phyloP scores from a whole-genome alignment of 1,140 invertebrate genomes.

The Diorhabda elongata region DNA sequence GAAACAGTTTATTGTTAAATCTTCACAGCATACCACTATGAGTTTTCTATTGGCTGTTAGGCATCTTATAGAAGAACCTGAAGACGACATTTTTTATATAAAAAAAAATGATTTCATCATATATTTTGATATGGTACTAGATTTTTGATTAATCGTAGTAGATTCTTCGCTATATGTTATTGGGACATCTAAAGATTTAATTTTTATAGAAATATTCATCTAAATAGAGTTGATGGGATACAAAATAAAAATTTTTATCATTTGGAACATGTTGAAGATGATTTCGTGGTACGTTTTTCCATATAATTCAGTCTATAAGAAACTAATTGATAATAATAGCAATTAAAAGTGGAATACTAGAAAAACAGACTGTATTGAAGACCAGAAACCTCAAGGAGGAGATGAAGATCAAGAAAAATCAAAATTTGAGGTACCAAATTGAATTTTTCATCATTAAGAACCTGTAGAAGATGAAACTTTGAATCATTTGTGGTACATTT shows the following conservation, averaged over 20 bases:
- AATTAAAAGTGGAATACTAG: neutral
- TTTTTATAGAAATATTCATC: too few species aligned
- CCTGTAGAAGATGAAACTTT: slow-evolving; percentile 46
- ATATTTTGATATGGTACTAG: too few species aligned
- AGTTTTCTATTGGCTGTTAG: slow-evolving; percentile 37
- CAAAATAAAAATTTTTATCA: too few species aligned
- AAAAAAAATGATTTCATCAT: neutral
- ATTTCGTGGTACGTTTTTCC: slow-evolving; percentile 86
- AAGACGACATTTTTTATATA: slow-evolving; percentile 21
- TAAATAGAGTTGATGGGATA: too few species aligned
- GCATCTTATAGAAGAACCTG: slow-evolving; percentile 43
- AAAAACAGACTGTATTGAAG: slow-evolving; percentile 8
- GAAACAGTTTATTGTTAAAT: slow-evolving; percentile 42
- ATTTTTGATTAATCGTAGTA: too few species aligned
- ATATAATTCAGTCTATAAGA: slow-evolving; percentile 66
- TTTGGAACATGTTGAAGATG: slow-evolving; percentile 50
- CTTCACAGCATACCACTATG: slow-evolving; percentile 44
- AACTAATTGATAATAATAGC: neutral
- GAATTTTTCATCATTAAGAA: too few species aligned
- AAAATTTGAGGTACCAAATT: too few species aligned
- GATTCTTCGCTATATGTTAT: too few species aligned
- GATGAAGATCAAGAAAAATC: too few species aligned
- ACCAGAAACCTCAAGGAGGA: too few species aligned
- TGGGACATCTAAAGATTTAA: too few species aligned
- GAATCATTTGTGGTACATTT: slow-evolving; percentile 80